These are phyloP conservation scores for Cassiopea xamachana DNA, from an alignment of 30 jellyfish, hydroid and myxozoan species.

Conservation along the genomic window DNA sequence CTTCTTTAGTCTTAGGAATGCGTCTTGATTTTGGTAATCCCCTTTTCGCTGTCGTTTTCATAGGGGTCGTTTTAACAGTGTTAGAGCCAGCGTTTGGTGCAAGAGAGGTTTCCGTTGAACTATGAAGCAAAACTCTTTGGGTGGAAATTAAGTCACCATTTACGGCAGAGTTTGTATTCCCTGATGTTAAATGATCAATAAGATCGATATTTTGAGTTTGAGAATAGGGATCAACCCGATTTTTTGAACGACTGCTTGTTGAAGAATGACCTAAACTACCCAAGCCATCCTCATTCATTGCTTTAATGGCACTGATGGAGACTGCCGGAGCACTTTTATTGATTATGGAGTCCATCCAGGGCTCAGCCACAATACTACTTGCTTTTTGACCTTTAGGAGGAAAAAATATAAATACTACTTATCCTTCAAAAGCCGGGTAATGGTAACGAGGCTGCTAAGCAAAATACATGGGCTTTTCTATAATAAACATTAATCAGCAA, in stretches of 20 bases:
- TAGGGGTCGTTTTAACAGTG: not conserved
- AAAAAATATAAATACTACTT: not conserved
- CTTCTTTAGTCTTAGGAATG: conserved; percentile 47
- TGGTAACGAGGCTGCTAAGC: too few species aligned
- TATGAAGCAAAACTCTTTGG: not conserved
- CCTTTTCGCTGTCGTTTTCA: conserved; percentile 8
- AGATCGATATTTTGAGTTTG: not conserved
- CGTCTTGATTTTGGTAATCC: conserved; percentile 36
- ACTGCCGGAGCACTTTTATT: not conserved
- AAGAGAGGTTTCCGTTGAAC: not conserved
- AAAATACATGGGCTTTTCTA: too few species aligned
- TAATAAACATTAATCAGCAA: too few species aligned
- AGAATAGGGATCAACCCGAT: not conserved
- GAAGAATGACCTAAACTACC: not conserved
- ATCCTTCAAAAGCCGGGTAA: too few species aligned
- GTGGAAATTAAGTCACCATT: not conserved
- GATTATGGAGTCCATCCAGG: not conserved
- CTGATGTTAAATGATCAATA: not conserved
- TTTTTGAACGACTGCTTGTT: not conserved
- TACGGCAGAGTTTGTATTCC: not conserved
- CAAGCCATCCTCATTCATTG: not conserved
- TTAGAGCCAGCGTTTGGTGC: not conserved
- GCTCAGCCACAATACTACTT: not conserved
- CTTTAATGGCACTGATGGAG: not conserved
- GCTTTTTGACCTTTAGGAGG: not conserved